Evolutionary conservation across 2,888 invertebrate species (phyloP), one percentile per base, ranked within the genome.

Genomic region (Drepana falcataria): DNA sequence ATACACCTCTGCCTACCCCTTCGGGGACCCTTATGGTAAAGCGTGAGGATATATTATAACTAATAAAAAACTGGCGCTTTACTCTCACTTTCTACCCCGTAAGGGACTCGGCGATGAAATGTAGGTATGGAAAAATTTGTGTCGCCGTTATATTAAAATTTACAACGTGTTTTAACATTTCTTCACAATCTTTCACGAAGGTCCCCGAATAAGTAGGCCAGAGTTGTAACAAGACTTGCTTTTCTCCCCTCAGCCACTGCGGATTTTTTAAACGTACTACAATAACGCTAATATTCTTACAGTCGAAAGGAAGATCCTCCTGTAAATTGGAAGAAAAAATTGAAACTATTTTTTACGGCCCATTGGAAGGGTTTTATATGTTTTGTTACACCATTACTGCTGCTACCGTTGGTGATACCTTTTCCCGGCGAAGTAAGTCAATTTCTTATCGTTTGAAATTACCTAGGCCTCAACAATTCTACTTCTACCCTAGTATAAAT

Each of bases 291-390:
- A 4, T 37, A 37, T 37, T 52, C 33, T 37, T 33, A 49, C 51
- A 40, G 47, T 33, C 35, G 49, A 48, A 48, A 55, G 35, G 57
- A 59, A 35, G 61, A 63, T 2, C 53, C 59, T 7, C 9, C 4
- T 0, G 4, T 72, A 40, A 55, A 55, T 0, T 1, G 49, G 1
- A 7, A 48, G 6, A 66, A 77, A 1, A 79, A 64, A 53, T 0
- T 61, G 0, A 70, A 71, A 59, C 7, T 66, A 3, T 79, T 81
- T 51, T 4, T 70, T 0, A 57, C 60, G 7, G 66, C 61, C 2
- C 75, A 83, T 55, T 83, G 81, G 81, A 71, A 71, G 47, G 83
- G 83, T 2, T 3, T 77, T 2, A 4, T 76, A 0, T 61, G 64
- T 41, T 0, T 79, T 0, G 0, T 68, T 0, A 35, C 64, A 0